Conservation (phyloP, 2,888 invertebrate genomes). For the Callimorpha dominula region DNA sequence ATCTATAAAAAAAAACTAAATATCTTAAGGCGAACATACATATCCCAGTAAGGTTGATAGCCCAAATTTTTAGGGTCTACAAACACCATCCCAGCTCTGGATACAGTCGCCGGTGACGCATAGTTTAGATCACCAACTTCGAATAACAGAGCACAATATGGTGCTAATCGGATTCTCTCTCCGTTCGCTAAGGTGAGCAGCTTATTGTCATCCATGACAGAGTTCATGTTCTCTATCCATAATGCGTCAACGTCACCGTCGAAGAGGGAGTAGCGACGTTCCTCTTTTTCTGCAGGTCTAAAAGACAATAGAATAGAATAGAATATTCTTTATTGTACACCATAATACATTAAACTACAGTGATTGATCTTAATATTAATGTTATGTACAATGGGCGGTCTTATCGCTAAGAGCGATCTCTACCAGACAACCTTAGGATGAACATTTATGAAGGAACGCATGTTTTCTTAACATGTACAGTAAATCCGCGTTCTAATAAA, state of each 20-base stretch:
- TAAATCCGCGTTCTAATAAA: no score
- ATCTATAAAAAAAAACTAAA: no score
- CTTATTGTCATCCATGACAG: conserved; percentile 98
- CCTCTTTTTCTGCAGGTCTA: conserved; percentile 90
- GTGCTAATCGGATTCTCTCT: conserved; percentile 93
- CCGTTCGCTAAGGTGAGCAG: conserved; percentile 96
- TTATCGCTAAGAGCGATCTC: no score
- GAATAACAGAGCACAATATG: conserved; percentile 94
- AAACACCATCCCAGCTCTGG: conserved; percentile 97
- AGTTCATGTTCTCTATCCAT: conserved; percentile 99
- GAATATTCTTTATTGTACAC: no score
- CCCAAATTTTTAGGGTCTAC: conserved; percentile 97
- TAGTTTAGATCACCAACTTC: conserved; percentile 96
- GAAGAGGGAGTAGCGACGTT: conserved; percentile 94
- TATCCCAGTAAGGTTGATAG: conserved; percentile 94
- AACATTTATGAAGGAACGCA: not conserved
- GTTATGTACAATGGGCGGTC: no score
- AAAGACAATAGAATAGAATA: conserved; percentile 52
- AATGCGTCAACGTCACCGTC: conserved; percentile 98
- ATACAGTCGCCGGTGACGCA: conserved; percentile 97
- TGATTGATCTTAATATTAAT: no score
- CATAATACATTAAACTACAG: no score
- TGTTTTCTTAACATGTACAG: not conserved
- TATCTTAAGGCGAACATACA: conserved; percentile 51
- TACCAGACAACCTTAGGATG: no score